Base-by-base conservation (phyloP, 2,888 invertebrate genomes). In the Thymelicus lineola region DNA sequence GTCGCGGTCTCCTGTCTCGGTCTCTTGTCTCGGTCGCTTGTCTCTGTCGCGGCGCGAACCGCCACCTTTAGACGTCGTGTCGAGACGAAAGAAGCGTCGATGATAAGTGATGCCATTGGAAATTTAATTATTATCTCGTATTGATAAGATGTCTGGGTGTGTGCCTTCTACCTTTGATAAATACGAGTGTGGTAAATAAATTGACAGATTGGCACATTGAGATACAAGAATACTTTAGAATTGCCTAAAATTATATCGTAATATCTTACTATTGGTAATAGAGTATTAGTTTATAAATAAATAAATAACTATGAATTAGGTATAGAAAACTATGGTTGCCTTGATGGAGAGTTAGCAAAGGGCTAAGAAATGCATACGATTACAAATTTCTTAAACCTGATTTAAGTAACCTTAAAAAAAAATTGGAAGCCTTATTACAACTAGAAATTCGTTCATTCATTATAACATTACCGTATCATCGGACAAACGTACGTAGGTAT, bases 71-170 rank as follows among this genome's bases (percentile, higher is more conserved):
- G 12, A 42, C 10, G 42, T 10, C 12, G 2, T 42, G 12, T 42
- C 12, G 42, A 42, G 42, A 42, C 50, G 50, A 50, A 50, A 50
- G 48, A 50, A 15, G 4, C 7, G 0, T 17, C 17, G 17, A 48
- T 50, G 17, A 50, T 17, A 50, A 17, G 17, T 50, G 15, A 50
- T 17, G 48, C 48, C 48, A 4, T 17, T 17, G 7, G 17, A 15
- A 7, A 50, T 17, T 9, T 17, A 50, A 50, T 50, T 50, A 17
- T 50, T 12, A 12, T 12, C n/a, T 17, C 2, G n/a, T 50, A 50
- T 48, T 15, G 48, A 50, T 17, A 50, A 50, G 15, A 50, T 50
- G 48, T 50, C 48, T 50, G 48, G 48, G 17, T 50, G 15, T 50
- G 48, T 50, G 3, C 28, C 28, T 28, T 17, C 48, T 15, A 17